These are phyloP conservation scores for Trachymyrmex septentrionalis DNA, from an alignment of 1,140 invertebrate species.

Conservation along the genomic window DNA sequence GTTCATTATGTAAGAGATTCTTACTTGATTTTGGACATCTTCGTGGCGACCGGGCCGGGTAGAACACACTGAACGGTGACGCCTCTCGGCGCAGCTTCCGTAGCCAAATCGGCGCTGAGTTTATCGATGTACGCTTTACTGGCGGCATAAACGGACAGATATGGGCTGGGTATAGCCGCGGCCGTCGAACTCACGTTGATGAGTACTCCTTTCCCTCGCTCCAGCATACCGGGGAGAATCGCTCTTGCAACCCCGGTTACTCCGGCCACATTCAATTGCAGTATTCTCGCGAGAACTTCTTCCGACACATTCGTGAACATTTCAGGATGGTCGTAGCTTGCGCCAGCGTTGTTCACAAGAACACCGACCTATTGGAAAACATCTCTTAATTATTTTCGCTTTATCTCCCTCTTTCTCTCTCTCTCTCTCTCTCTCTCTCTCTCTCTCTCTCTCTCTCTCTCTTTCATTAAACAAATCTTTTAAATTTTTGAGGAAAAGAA, in stretches of 20 bases:
- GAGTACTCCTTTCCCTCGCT: slow-evolving; percentile 94
- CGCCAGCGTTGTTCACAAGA: slow-evolving; percentile 98
- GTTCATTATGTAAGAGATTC: not conserved
- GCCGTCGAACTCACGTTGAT: slow-evolving; percentile 97
- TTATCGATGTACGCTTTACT: slow-evolving; percentile 96
- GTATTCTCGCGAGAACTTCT: slow-evolving; percentile 81
- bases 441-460: not conserved
- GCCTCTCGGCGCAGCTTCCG: slow-evolving; percentile 92
- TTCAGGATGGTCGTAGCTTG: slow-evolving; percentile 95
- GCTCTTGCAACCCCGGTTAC: slow-evolving; percentile 90
- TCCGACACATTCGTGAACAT: slow-evolving; percentile 92
- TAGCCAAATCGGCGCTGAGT: slow-evolving; percentile 92
- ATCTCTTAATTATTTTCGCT: not conserved
- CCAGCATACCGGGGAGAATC: slow-evolving; percentile 95
- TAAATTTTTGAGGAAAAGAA: not conserved
- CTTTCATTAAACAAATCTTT: not conserved
- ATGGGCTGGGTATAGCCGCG: slow-evolving; percentile 92
- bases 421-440: too few species aligned
- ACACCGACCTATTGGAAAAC: slow-evolving; percentile 90
- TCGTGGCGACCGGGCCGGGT: slow-evolving; percentile 96
- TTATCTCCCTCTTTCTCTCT: not conserved
- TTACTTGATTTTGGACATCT: slow-evolving; percentile 94
- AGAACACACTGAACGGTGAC: slow-evolving; percentile 94
- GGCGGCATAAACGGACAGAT: slow-evolving; percentile 95
- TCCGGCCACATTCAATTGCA: slow-evolving; percentile 88